These are phyloP conservation scores for Myoxocephalus aenaeus DNA, from an alignment of 2,797 vertebrate genomes.

Conservation along the genomic window DNA sequence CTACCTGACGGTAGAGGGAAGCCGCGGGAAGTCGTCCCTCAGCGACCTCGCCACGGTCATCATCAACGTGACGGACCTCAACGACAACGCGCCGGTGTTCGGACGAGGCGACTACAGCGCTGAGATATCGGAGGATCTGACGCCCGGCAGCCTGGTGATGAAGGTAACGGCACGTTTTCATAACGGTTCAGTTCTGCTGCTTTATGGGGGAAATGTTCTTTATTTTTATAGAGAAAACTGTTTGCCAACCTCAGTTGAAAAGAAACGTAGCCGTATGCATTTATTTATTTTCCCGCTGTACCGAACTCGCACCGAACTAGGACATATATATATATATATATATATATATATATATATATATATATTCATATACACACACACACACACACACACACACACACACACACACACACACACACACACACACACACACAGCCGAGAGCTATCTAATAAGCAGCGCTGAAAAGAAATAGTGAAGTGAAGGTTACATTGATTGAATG, in stretches of 20 bases:
- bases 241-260: background rate
- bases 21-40: slow-evolving; percentile 87
- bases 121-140: slow-evolving; percentile 87
- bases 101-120: slow-evolving; percentile 83
- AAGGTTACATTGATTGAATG: background rate
- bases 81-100: slow-evolving; percentile 92
- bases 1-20: slow-evolving; percentile 93
- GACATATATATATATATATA: too few relatives aligned
- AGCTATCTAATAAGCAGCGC: too few relatives aligned
- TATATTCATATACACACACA: too few relatives aligned
- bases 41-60: slow-evolving; percentile 90
- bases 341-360: too few relatives aligned
- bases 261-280: background rate
- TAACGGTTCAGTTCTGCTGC: background rate
- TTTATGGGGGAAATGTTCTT: background rate
- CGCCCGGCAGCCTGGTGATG: slow-evolving; percentile 87
- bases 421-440: background rate
- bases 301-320: too few relatives aligned
- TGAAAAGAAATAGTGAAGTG: background rate
- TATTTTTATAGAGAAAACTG: background rate
- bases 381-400: too few relatives aligned
- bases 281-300: rapidly evolving
- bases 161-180: slow-evolving; percentile 77
- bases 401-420: too few relatives aligned
- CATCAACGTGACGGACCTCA: slow-evolving; percentile 93